Percentiles rank a stretch among this genome's conserved stretches.
Evolutionary conservation across 2,113 vertebrate genomes (phyloP).

Genomic region (Apteryx mantelli): DNA sequence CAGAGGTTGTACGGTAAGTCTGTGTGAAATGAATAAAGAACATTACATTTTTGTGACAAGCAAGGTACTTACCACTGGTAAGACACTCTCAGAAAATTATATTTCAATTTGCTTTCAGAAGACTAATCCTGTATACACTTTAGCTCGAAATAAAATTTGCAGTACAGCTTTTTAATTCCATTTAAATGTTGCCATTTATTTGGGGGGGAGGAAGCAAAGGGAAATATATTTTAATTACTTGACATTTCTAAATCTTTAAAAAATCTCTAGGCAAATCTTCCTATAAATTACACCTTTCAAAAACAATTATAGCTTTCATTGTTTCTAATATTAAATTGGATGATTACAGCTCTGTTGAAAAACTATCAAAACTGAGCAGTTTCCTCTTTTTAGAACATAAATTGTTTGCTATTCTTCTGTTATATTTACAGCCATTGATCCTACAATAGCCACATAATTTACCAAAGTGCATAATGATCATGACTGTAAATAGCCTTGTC

Average conservation of each 20-base stretch:
- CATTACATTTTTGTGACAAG: background rate
- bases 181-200: background rate
- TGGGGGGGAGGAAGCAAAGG: background rate
- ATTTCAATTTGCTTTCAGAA: background rate
- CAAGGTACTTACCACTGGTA: background rate
- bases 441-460: background rate
- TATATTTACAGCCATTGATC: slow-evolving; percentile 16
- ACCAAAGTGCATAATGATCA: background rate
- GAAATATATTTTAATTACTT: background rate
- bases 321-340: background rate
- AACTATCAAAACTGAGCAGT: slow-evolving; percentile 11
- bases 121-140: background rate
- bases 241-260: background rate
- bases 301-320: background rate
- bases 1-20: background rate
- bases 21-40: background rate
- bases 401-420: background rate
- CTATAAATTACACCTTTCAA: background rate
- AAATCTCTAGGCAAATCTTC: background rate
- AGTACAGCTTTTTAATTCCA: background rate
- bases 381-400: background rate
- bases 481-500: slow-evolving; percentile 30
- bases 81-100: background rate
- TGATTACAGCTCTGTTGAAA: slow-evolving; percentile 9
- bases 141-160: background rate